Evolutionary conservation across 2,888 invertebrate genomes (phyloP).

Genomic region (Halictus quadricinctus): DNA sequence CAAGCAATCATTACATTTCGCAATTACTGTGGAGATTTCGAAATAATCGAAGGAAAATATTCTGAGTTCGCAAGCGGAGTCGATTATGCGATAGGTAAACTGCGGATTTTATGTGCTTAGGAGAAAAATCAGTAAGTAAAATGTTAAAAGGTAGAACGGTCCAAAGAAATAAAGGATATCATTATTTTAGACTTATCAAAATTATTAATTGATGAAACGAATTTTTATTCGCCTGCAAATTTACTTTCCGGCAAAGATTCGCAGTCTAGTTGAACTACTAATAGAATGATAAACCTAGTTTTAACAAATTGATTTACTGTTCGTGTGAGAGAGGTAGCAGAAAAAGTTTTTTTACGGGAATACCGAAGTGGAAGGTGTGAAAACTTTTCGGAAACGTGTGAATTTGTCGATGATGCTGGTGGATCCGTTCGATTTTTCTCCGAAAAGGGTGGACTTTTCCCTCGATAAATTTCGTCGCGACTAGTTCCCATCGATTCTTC

Average conservation of each 20-base stretch:
- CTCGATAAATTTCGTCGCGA: conserved; percentile 12
- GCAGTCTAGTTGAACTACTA: no score
- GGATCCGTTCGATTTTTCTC: conserved; percentile 16
- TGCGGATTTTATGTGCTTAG: not conserved
- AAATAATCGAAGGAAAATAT: conserved; percentile 27
- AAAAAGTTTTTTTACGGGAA: not conserved
- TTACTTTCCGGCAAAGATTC: not conserved
- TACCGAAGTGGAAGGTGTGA: not conserved
- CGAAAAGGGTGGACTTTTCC: conserved; percentile 24
- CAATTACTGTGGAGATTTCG: conserved; percentile 32
- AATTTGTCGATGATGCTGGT: not conserved
- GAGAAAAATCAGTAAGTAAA: not conserved
- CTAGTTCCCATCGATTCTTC: conserved; percentile 37
- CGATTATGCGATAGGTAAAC: not conserved
- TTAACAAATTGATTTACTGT: not conserved
- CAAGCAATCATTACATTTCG: conserved; percentile 34
- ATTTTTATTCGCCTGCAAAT: no score
- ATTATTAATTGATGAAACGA: not conserved
- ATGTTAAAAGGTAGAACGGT: not conserved
- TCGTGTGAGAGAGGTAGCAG: not conserved
- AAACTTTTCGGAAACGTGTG: not conserved
- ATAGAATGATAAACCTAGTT: not conserved
- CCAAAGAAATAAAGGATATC: not conserved
- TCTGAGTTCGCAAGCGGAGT: conserved; percentile 1
- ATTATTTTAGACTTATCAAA: no score